These are phyloP conservation scores for Pheosia tremula DNA, from an alignment of 2,888 invertebrate genomes.

Conservation along the genomic window DNA sequence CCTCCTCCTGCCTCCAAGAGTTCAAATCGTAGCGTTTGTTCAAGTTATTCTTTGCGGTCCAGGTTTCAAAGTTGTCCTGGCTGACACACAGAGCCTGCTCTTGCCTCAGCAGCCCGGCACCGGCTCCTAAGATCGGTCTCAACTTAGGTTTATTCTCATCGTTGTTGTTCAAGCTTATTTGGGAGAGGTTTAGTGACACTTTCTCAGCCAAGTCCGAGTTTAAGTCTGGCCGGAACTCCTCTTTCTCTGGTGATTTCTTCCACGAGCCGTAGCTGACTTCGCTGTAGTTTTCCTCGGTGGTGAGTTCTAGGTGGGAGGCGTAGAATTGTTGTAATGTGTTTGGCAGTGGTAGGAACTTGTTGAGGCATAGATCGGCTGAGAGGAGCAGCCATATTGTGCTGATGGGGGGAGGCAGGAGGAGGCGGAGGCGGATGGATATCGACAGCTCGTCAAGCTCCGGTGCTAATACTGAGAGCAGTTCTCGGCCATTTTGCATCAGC, in stretches of 20 bases:
- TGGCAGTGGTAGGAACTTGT: slow-evolving; percentile 76
- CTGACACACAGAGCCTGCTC: slow-evolving; percentile 54
- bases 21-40: slow-evolving; percentile 74
- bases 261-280: slow-evolving; percentile 77
- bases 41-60: slow-evolving; percentile 63
- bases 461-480: slow-evolving; percentile 65
- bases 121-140: slow-evolving; percentile 75
- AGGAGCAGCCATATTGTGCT: slow-evolving; percentile 75
- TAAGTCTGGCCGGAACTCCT: slow-evolving; percentile 24
- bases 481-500: slow-evolving; percentile 79
- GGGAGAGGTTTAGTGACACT: slow-evolving; percentile 62
- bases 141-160: slow-evolving; percentile 69
- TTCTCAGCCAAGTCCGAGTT: slow-evolving; percentile 54
- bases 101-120: slow-evolving; percentile 65
- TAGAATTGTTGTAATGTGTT: slow-evolving; percentile 77
- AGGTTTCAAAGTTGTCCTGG: slow-evolving; percentile 67
- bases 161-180: slow-evolving; percentile 64
- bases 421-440: slow-evolving; percentile 67
- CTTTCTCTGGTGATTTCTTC: slow-evolving; percentile 69
- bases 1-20: slow-evolving; percentile 72
- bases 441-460: slow-evolving; percentile 73
- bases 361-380: slow-evolving; percentile 72
- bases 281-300: slow-evolving; percentile 66
- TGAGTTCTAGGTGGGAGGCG: slow-evolving; percentile 70
- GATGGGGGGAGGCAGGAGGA: slow-evolving; percentile 67